Conservation (phyloP, 1,140 invertebrate species). For the Zaprionus nigranus region DNA sequence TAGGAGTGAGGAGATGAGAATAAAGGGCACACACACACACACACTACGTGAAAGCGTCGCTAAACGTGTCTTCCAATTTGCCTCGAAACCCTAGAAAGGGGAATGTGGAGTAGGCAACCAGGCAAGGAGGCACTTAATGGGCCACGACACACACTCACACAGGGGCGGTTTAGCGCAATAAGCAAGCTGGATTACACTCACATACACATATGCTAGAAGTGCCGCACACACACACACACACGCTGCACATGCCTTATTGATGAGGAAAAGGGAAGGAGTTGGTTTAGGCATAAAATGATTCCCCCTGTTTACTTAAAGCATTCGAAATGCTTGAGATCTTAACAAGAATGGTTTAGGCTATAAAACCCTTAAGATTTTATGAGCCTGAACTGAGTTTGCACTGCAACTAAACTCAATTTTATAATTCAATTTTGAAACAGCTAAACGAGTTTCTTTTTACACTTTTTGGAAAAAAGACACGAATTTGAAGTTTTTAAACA, state of each 20-base stretch:
- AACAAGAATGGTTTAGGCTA: not conserved
- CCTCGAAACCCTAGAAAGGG: slow-evolving; percentile 15
- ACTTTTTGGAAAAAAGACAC: not conserved
- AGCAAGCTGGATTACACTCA: slow-evolving; percentile 36
- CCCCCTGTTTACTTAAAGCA: slow-evolving; percentile 2
- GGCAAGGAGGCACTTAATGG: slow-evolving; percentile 48
- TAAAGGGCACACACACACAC: slow-evolving; percentile 1
- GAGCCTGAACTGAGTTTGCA: not conserved
- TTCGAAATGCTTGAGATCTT: not conserved
- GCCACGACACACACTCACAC: slow-evolving; percentile 16
- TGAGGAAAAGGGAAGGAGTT: slow-evolving; percentile 30
- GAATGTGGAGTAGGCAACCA: slow-evolving; percentile 28
- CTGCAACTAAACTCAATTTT: not conserved
- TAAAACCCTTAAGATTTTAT: not conserved
- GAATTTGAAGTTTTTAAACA: not conserved
- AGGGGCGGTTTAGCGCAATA: slow-evolving; percentile 26
- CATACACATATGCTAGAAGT: slow-evolving; percentile 40
- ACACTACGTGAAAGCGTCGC: slow-evolving; percentile 64
- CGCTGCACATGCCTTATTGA: slow-evolving; percentile 67
- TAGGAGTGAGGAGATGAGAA: not conserved
- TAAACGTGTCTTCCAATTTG: slow-evolving; percentile 73
- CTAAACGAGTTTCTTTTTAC: not conserved
- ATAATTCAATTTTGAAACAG: not conserved
- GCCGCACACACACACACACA: slow-evolving; percentile 15
- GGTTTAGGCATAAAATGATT: not conserved